Evolutionary conservation across 1,140 invertebrate species (phyloP).

Genomic region (Venturia canescens): DNA sequence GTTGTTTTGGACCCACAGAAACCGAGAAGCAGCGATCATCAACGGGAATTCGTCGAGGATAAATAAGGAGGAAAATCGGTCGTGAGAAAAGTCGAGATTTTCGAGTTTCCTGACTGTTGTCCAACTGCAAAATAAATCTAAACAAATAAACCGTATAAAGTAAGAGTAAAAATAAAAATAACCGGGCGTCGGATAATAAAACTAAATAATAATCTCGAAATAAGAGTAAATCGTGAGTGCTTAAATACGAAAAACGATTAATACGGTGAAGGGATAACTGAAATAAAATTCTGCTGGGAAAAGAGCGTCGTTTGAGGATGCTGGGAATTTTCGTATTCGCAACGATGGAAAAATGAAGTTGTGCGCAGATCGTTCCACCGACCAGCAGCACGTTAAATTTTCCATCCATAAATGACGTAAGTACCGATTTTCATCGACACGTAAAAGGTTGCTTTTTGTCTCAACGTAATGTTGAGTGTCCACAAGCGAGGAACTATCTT

Average conservation of each 20-base stretch:
- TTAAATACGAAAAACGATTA: neutral
- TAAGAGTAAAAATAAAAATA: neutral
- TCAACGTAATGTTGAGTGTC: too few species aligned
- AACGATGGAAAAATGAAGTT: slow-evolving; percentile 75
- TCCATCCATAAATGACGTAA: slow-evolving; percentile 76
- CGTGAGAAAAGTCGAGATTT: slow-evolving; percentile 56
- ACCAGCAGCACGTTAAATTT: slow-evolving; percentile 66
- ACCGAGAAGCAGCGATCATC: neutral
- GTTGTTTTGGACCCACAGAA: neutral
- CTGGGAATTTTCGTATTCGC: slow-evolving; percentile 60
- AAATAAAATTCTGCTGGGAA: neutral
- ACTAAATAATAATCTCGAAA: neutral
- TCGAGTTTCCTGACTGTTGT: slow-evolving; percentile 55
- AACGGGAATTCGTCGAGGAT: slow-evolving; percentile 5
- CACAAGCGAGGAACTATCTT: too few species aligned
- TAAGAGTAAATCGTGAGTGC: slow-evolving; percentile 26
- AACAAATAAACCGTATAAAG: neutral
- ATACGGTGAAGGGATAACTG: neutral
- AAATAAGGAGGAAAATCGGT: slow-evolving; percentile 36
- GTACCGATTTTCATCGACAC: slow-evolving; percentile 52
- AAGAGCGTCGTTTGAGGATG: slow-evolving; percentile 50
- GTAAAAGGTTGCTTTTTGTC: too few species aligned
- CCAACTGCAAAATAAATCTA: neutral
- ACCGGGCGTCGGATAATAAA: neutral
- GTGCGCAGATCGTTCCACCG: slow-evolving; percentile 58